A percentile compares a stretch with the other conserved stretches of the same genome.
Conservation (phyloP, 2,797 vertebrate genomes). For the Triplophysa bombifrons region DNA sequence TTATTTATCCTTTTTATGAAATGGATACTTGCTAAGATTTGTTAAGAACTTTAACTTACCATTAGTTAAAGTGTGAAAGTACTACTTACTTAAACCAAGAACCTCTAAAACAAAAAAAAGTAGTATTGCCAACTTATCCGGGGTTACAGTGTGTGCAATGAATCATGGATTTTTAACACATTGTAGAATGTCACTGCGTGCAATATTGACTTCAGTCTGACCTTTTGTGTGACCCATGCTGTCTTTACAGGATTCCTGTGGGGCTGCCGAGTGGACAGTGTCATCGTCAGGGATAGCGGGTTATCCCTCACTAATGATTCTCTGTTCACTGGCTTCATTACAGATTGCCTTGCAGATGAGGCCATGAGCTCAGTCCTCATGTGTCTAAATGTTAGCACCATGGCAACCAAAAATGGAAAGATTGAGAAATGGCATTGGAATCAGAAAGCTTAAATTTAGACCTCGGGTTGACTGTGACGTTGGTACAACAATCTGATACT, state of each 20-base stretch:
- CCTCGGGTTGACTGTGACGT: background rate
- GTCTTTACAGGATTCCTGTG: conserved; percentile 12
- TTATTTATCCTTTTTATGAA: no score
- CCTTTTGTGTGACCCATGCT: conserved; percentile 8
- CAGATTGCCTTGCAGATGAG: background rate
- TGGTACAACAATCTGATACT: background rate
- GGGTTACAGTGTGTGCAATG: no score
- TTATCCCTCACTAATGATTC: conserved; percentile 32
- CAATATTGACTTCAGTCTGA: background rate
- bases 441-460: conserved; percentile 29
- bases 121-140: no score
- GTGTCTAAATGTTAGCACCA: conserved; percentile 28
- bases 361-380: conserved; percentile 20
- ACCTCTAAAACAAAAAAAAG: no score
- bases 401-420: conserved; percentile 25
- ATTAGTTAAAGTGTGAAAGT: no score
- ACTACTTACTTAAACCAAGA: no score
- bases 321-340: conserved; percentile 25
- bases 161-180: background rate
- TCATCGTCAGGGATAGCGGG: conserved; percentile 1
- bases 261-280: conserved; percentile 27
- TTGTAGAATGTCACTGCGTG: background rate
- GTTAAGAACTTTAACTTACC: no score
- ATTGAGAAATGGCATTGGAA: conserved; percentile 32
- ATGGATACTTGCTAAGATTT: no score